Evolutionary conservation across 2,797 vertebrate genomes (phyloP), one percentile per base, ranked within the genome.

Genomic region (Lithobates pipiens): DNA sequence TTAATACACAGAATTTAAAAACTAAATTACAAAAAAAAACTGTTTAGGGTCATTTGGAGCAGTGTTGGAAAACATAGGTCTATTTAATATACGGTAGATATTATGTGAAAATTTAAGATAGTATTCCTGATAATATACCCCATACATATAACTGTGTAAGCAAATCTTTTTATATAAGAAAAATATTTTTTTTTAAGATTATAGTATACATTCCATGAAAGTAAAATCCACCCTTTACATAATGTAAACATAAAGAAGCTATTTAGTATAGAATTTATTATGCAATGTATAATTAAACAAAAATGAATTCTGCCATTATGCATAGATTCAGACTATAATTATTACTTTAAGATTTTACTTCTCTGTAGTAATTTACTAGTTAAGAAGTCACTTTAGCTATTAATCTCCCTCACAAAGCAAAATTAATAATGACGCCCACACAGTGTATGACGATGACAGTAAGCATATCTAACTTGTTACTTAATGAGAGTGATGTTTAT

Each of bases 271-370:
- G 65, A 27, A 25, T 67, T 29, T 29, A 65, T 65, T 25, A 25
- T 67, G 65, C 27, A 10, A 67, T 67, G 65, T 80, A 80, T 57
- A 80, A 50, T 69, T 80, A 71, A 73, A 81, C 50, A 4, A 23
- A 73, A 39, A 50, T 57, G 5, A 54, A 36, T 36, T 34, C 16
- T 36, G n/a, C 21, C n/a, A 61, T 72, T 81, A 73, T 81, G 69
- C 69, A 81, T 81, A 81, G 79, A 57, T 73, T 81, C n/a, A 39
- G n/a, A 27, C 18, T 73, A 73, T 71, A 29, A 81, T 75, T 75
- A 75, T 73, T 72, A 71, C 0, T 10, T 68, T 80, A 42, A 10
- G 8, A 61, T 61, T n/a, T 15, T 68, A 23, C 27, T 69, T 68
- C 7, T 50, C 34, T 79, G 44, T 67, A 25, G 10, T 42, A 65